Evolutionary conservation across 2,888 invertebrate species (phyloP).

Genomic region (Mesoligia furuncula): DNA sequence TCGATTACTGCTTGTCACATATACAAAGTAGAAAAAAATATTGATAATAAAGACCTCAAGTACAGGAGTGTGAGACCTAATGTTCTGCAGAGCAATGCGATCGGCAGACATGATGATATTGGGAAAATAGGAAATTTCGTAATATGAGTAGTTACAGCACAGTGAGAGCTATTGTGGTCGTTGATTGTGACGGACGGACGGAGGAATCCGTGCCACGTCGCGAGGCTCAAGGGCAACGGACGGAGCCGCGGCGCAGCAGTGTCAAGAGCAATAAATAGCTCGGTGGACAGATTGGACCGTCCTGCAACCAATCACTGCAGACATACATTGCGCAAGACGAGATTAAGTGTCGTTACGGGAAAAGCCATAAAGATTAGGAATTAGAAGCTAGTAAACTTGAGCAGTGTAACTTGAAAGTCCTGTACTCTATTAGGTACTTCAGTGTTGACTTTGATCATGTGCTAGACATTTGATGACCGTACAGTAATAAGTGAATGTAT

Average conservation of each 20-base stretch:
- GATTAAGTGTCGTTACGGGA: slow-evolving; percentile 1
- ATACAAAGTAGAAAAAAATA: background rate
- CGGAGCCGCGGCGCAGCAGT: slow-evolving; percentile 38
- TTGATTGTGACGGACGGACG: slow-evolving; percentile 44
- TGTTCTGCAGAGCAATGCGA: background rate
- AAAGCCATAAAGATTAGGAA: slow-evolving; percentile 23
- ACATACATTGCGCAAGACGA: background rate
- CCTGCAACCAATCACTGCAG: slow-evolving; percentile 44
- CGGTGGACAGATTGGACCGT: slow-evolving; percentile 45
- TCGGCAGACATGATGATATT: background rate
- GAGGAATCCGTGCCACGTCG: slow-evolving; percentile 70
- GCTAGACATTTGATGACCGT: background rate
- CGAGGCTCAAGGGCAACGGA: slow-evolving; percentile 74
- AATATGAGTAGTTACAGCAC: slow-evolving; percentile 26
- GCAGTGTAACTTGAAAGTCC: background rate
- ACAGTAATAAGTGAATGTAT: background rate
- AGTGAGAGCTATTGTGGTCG: slow-evolving; percentile 43
- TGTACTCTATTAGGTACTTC: background rate
- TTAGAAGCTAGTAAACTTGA: slow-evolving; percentile 8
- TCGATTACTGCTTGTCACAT: background rate
- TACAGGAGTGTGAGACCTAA: background rate
- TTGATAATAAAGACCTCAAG: background rate
- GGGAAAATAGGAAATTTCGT: slow-evolving; percentile 28
- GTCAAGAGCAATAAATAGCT: slow-evolving; percentile 70
- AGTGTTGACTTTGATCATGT: background rate